Conservation (phyloP, 2,113 vertebrate genomes). For the Piprites chloris region DNA sequence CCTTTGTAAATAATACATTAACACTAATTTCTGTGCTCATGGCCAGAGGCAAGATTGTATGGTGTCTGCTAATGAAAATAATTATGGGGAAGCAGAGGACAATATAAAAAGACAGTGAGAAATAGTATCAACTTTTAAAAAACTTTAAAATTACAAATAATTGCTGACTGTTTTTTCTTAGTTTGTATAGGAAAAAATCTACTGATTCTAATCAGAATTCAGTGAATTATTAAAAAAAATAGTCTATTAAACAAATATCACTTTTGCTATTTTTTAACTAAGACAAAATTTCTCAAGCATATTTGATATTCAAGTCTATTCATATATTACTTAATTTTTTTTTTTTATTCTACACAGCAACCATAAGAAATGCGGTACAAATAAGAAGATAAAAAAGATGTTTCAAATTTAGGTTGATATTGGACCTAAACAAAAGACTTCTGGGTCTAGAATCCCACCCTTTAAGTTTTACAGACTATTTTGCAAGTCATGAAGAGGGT, state of each 20-base stretch:
- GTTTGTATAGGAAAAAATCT: not conserved
- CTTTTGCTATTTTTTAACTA: not conserved
- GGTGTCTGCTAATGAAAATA: not conserved
- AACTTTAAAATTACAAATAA: not conserved
- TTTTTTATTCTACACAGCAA: not conserved
- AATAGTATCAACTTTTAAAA: not conserved
- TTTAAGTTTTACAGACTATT: not conserved
- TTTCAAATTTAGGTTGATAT: not conserved
- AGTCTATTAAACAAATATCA: not conserved
- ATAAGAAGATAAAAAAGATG: not conserved
- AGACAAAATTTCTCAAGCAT: not conserved
- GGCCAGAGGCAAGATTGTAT: not conserved
- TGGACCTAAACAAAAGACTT: not conserved
- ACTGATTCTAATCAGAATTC: not conserved
- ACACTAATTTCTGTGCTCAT: not conserved
- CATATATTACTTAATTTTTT: not conserved
- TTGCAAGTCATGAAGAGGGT: not conserved
- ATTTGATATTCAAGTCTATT: not conserved
- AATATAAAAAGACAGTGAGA: not conserved
- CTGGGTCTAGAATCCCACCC: not conserved
- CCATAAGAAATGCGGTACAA: not conserved
- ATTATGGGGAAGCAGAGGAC: not conserved
- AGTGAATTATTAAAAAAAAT: not conserved
- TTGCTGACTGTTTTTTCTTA: not conserved
- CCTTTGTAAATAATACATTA: slow-evolving; percentile 3